Evolutionary conservation across 2,797 vertebrate species (phyloP).

Genomic region (Trichosurus vulpecula): DNA sequence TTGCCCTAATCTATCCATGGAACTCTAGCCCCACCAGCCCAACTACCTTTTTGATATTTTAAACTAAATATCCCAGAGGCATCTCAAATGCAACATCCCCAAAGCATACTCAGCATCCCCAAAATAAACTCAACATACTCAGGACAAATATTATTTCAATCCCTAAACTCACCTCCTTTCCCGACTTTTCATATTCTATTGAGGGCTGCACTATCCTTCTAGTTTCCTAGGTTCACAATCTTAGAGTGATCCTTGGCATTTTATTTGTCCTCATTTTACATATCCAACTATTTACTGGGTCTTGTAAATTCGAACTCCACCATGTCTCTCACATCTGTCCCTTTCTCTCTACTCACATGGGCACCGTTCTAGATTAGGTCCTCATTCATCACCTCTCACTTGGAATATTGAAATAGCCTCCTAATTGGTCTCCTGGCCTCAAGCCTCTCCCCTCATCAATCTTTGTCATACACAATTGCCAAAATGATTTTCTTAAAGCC

Average conservation of each 20-base stretch:
- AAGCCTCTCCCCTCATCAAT: background rate
- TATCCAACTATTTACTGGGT: background rate
- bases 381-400: background rate
- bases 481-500: background rate
- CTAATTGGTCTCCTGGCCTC: background rate
- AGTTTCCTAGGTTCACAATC: background rate
- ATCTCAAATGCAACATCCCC: background rate
- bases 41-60: background rate
- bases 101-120: no score
- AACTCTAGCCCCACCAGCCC: background rate
- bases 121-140: background rate
- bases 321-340: background rate
- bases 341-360: background rate
- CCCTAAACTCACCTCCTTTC: background rate
- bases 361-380: background rate
- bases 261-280: background rate
- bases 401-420: background rate
- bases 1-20: background rate
- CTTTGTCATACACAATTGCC: background rate
- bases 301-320: background rate
- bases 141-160: background rate
- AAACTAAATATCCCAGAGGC: background rate
- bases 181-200: background rate
- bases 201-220: background rate
- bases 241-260: background rate